Evolutionary conservation across 2,888 invertebrate genomes (phyloP).

Genomic region (Lumbricus terrestris): DNA sequence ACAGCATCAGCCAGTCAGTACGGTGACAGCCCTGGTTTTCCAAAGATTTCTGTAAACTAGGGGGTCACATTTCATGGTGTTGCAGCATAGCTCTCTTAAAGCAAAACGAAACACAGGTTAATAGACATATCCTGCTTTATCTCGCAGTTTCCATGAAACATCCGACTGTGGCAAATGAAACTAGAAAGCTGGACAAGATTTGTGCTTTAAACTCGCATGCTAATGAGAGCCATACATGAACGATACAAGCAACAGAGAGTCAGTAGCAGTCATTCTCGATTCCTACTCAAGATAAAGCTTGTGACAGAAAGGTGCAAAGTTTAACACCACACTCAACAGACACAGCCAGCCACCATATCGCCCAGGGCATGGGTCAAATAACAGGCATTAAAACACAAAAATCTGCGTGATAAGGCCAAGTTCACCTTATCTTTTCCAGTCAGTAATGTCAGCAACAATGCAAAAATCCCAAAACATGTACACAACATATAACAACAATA

Average conservation of each 20-base stretch:
- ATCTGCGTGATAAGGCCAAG: not conserved
- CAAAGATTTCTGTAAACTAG: not conserved
- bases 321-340: not conserved
- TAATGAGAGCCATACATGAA: not conserved
- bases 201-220: not conserved
- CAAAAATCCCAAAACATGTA: not conserved
- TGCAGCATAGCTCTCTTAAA: not conserved
- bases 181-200: not conserved
- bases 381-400: not conserved
- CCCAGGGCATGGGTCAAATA: not conserved
- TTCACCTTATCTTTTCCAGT: not conserved
- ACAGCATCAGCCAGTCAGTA: not conserved
- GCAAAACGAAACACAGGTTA: not conserved
- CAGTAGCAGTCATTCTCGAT: not conserved
- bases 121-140: not conserved
- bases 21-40: not conserved
- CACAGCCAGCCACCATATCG: not conserved
- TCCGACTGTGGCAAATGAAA: not conserved
- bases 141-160: not conserved
- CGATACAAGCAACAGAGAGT: not conserved
- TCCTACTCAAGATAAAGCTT: not conserved
- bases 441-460: not conserved
- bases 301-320: not conserved
- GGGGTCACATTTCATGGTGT: not conserved
- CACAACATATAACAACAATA: not conserved